Evolutionary conservation across 2,888 invertebrate species (phyloP).

Genomic region (Epistrophella euchroma): DNA sequence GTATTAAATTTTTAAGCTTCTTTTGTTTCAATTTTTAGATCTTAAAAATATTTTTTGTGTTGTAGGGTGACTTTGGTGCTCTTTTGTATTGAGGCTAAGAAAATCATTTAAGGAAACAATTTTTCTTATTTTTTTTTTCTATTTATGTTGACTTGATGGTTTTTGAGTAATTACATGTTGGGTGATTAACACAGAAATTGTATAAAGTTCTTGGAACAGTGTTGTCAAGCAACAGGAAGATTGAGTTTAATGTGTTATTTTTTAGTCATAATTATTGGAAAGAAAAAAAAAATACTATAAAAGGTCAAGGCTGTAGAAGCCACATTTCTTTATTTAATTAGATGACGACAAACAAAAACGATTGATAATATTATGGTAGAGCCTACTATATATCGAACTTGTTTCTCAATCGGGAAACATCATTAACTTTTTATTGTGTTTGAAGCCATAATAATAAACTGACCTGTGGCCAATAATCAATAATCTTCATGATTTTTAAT

Average conservation of each 20-base stretch:
- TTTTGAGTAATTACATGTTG: conserved; percentile 65
- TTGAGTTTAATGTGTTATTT: neutral
- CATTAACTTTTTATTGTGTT: too few relatives aligned
- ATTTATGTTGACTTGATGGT: conserved; percentile 20
- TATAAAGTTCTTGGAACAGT: conserved; percentile 46
- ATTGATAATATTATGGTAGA: too few relatives aligned
- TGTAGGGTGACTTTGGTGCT: neutral
- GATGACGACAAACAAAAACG: too few relatives aligned
- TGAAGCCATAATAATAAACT: too few relatives aligned
- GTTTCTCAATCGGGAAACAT: too few relatives aligned
- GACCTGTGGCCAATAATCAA: too few relatives aligned
- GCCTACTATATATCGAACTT: too few relatives aligned
- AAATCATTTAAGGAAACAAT: conserved; percentile 48
- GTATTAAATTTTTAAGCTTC: conserved; percentile 54
- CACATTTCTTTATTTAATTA: neutral
- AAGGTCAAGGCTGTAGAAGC: neutral
- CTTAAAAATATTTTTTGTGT: neutral
- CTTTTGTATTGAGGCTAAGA: conserved; percentile 19
- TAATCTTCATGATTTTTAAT: too few relatives aligned
- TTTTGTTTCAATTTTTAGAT: conserved; percentile 64
- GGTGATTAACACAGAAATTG: conserved; percentile 21
- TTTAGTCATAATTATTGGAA: neutral
- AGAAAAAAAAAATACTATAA: neutral
- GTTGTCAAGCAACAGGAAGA: conserved; percentile 21
- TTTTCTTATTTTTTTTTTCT: conserved; percentile 18